These are phyloP conservation scores for Anas acuta DNA, from an alignment of 2,797 vertebrate species.

Conservation along the genomic window DNA sequence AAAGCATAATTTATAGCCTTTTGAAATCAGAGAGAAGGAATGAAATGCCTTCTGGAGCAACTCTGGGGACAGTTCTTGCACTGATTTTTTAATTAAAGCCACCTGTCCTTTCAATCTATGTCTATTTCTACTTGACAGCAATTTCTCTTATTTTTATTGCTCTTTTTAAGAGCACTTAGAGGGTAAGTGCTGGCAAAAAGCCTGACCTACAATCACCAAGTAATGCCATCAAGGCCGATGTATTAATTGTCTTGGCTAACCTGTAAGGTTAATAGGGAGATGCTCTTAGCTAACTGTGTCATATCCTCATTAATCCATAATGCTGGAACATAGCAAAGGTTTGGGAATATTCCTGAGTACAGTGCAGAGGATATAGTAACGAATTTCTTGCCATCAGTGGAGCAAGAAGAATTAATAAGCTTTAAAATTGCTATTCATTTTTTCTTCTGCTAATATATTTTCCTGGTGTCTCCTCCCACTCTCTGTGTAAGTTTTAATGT, in stretches of 20 bases:
- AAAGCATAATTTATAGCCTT: background rate
- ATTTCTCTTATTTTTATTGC: background rate
- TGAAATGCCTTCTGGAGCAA: background rate
- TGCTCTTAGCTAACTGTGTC: background rate
- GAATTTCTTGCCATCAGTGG: background rate
- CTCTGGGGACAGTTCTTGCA: background rate
- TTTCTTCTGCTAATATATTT: background rate
- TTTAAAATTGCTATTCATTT: background rate
- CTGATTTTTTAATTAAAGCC: background rate
- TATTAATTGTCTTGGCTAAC: slow-evolving; percentile 14
- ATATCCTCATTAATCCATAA: slow-evolving; percentile 6
- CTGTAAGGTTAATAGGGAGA: background rate
- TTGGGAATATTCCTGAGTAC: background rate
- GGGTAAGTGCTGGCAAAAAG: background rate
- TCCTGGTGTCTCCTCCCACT: background rate
- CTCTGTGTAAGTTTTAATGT: background rate
- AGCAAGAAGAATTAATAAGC: background rate
- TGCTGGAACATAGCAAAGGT: background rate
- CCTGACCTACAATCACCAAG: background rate
- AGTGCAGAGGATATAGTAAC: background rate
- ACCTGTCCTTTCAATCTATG: background rate
- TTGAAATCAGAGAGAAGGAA: background rate
- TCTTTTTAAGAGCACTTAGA: background rate
- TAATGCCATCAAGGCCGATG: slow-evolving; percentile 5
- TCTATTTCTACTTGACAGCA: background rate